These are phyloP conservation scores for Phymatocera aterrima DNA, from an alignment of 2,888 invertebrate species.

Conservation along the genomic window DNA sequence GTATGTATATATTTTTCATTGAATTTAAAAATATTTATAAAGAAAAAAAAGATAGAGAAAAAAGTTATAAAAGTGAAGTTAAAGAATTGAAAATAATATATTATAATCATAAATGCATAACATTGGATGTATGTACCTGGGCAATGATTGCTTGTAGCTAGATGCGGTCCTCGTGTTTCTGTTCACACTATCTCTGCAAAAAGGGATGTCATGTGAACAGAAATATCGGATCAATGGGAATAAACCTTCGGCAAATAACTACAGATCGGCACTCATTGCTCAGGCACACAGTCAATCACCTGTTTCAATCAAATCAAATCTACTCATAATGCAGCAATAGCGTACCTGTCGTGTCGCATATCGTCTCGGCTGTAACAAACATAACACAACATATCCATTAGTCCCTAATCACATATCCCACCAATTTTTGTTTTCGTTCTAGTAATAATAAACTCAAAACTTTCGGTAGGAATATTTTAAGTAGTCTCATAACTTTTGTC, in stretches of 20 bases:
- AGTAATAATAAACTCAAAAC: slow-evolving; percentile 36
- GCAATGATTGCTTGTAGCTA: slow-evolving; percentile 75
- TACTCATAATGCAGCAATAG: slow-evolving; percentile 71
- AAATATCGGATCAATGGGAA: slow-evolving; percentile 66
- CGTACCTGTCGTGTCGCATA: slow-evolving; percentile 75
- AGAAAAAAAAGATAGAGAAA: slow-evolving; percentile 53
- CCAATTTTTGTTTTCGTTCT: background rate
- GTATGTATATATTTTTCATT: slow-evolving; percentile 33
- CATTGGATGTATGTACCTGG: slow-evolving; percentile 73
- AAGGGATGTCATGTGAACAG: slow-evolving; percentile 74
- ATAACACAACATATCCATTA: slow-evolving; percentile 68
- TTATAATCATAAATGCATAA: slow-evolving; percentile 66
- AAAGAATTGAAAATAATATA: slow-evolving; percentile 2
- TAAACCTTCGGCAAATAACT: slow-evolving; percentile 70
- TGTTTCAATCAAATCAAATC: slow-evolving; percentile 71
- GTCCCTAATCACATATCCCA: slow-evolving; percentile 57
- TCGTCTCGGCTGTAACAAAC: slow-evolving; percentile 75
- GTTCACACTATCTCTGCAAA: slow-evolving; percentile 75
- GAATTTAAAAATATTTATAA: slow-evolving; percentile 25
- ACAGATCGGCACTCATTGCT: slow-evolving; percentile 74
- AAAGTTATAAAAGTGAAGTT: slow-evolving; percentile 37
- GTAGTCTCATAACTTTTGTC: background rate
- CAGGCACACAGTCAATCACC: slow-evolving; percentile 74
- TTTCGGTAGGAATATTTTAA: slow-evolving; percentile 28
- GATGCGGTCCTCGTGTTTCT: slow-evolving; percentile 75